Evolutionary conservation across 2,797 vertebrate genomes (phyloP).

Genomic region (Diceros bicornis): DNA sequence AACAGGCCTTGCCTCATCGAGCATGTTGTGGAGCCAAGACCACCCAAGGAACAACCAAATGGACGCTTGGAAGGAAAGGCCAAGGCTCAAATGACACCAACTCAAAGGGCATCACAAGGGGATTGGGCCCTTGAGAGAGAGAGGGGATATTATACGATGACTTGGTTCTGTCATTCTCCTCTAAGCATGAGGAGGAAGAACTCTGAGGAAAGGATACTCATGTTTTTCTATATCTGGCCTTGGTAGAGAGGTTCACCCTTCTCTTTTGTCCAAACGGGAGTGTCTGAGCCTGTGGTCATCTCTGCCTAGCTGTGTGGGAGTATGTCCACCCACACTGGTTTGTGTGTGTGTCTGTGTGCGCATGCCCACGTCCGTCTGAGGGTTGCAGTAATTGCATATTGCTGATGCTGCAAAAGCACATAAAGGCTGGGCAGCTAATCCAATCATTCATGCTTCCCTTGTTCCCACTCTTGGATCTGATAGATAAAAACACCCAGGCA

Average conservation of each 20-base stretch:
- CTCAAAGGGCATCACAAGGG: conserved; percentile 39
- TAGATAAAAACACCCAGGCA: conserved; percentile 84
- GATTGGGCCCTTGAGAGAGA: neutral
- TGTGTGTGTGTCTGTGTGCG: fast-evolving
- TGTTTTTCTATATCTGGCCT: neutral
- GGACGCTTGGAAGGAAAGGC: conserved; percentile 80
- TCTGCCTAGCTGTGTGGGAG: neutral
- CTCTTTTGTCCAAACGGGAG: neutral
- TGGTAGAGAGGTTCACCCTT: neutral
- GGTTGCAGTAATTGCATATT: neutral
- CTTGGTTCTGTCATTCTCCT: neutral
- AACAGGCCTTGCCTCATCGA: conserved; percentile 72
- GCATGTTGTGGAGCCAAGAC: conserved; percentile 71
- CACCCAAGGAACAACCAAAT: conserved; percentile 84
- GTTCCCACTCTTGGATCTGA: conserved; percentile 72
- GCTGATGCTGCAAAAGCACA: conserved; percentile 61
- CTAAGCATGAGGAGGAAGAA: neutral
- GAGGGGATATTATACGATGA: neutral
- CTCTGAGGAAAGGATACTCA: fast-evolving
- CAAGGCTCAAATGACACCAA: conserved; percentile 16
- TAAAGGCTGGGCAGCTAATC: conserved; percentile 63
- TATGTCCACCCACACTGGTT: fast-evolving
- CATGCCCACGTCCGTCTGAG: neutral
- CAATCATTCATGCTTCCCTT: conserved; percentile 82
- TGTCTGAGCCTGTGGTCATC: neutral